phyloP scores from a whole-genome alignment of 2,113 vertebrate genomes.

The Peromyscus leucopus region DNA sequence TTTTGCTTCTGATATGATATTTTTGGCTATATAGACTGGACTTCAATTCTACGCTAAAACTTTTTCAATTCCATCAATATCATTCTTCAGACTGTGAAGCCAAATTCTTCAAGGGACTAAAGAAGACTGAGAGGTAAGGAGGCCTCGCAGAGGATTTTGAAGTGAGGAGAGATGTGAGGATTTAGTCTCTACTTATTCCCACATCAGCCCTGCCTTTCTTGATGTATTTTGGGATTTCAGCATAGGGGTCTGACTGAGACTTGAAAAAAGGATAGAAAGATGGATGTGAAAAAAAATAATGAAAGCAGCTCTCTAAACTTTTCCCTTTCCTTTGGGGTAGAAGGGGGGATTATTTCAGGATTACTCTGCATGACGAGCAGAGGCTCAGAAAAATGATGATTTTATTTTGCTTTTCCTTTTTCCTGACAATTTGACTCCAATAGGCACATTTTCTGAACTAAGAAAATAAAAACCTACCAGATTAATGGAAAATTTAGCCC shows the following conservation, averaged over 20 bases:
- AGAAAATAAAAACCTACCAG: constrained; percentile 39
- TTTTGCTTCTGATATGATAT: constrained; percentile 22
- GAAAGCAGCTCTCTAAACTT: constrained; percentile 69
- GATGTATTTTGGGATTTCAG: constrained; percentile 78
- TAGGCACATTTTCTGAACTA: constrained; percentile 25
- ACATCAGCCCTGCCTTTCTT: constrained; percentile 68
- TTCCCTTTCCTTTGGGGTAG: constrained; percentile 29
- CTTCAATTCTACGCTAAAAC: constrained; percentile 53
- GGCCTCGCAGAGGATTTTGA: constrained; percentile 62
- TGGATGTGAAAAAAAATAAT: constrained; percentile 55
- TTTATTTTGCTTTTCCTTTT: constrained; percentile 52
- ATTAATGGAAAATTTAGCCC: constrained; percentile 25
- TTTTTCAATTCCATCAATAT: constrained; percentile 31
- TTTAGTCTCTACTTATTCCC: constrained; percentile 67
- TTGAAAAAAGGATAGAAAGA: constrained; percentile 62
- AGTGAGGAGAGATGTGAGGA: constrained; percentile 66
- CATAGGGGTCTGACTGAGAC: constrained; percentile 63
- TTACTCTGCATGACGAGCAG: constrained; percentile 37
- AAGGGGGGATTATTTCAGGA: constrained; percentile 46
- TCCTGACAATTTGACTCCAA: background rate
- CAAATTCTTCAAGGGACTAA: constrained; percentile 73
- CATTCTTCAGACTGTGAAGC: constrained; percentile 55
- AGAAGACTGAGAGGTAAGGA: constrained; percentile 64
- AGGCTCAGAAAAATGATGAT: constrained; percentile 44
- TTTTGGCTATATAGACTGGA: background rate